A percentile compares a stretch with the other conserved stretches of the same genome.
These are phyloP conservation scores for Callocephalon fimbriatum DNA, from an alignment of 2,113 vertebrate species.

Conservation along the genomic window DNA sequence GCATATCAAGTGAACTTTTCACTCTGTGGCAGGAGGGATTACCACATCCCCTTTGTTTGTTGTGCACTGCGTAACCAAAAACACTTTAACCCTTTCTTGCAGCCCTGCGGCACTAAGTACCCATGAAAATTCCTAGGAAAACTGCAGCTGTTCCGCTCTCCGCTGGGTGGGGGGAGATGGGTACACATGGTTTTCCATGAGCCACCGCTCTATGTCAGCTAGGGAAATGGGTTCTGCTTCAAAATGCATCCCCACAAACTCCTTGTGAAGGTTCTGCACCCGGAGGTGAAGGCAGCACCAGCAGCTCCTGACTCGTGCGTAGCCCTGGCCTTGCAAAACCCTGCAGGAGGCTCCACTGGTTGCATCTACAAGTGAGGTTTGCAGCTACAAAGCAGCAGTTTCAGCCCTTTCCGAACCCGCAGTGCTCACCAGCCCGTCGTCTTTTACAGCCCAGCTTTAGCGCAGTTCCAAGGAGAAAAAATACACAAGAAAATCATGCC, in stretches of 20 bases:
- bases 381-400: not conserved
- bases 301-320: not conserved
- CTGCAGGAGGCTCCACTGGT: not conserved
- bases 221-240: not conserved
- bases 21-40: slow-evolving; percentile 66
- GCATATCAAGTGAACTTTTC: slow-evolving; percentile 72
- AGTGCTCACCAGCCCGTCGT: not conserved
- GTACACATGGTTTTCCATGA: not conserved
- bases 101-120: slow-evolving; percentile 27
- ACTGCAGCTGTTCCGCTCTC: slow-evolving; percentile 56
- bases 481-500: not conserved
- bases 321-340: not conserved
- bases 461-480: not conserved
- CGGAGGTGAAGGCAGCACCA: not conserved
- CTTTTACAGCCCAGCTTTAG: not conserved
- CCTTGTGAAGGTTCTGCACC: not conserved
- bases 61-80: slow-evolving; percentile 25
- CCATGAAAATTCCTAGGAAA: slow-evolving; percentile 62
- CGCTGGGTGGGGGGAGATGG: not conserved
- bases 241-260: not conserved
- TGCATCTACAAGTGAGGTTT: not conserved
- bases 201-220: not conserved
- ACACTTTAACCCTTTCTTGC: slow-evolving; percentile 70
- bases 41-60: slow-evolving; percentile 63
- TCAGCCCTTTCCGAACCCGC: not conserved